Evolutionary conservation across 2,113 vertebrate genomes (phyloP), one percentile per base, ranked within the genome.

Genomic region (Gambusia holbrooki): DNA sequence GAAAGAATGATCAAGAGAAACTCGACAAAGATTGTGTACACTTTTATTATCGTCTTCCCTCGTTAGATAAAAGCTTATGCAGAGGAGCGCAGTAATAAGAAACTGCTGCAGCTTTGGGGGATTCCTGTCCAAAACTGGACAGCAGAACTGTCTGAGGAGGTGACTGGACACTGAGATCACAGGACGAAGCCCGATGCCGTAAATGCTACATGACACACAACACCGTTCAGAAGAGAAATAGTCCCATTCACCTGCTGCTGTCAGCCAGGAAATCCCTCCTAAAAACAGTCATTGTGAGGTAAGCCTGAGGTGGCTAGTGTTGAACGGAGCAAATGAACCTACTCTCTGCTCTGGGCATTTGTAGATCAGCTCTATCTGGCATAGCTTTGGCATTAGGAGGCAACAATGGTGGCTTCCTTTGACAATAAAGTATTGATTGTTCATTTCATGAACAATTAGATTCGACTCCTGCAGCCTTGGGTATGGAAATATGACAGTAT

Each of bases 301-400:
- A 91, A 92, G 88, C 90, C 84, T 84, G 79, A 82, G 85, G 88
- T 87, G 87, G 91, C 90, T 88, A 90, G 90, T 89, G 87, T 87
- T 85, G 87, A 77, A 89, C 89, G 87, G 84, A 87, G 87, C 85
- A 80, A 86, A 88, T 75, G 75, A 88, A 88, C 77, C 67, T 80
- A 79, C 89, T 85, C 68, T 19, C 45, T 42, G n/a, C 42, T 71
- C 73, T 79, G 83, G 68, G 37, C 35, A 63, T 77, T 78, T 86
- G 65, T 80, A 77, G 77, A 71, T 78, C 83, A 85, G 84, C 71
- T 51, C 63, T 37, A 66, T 64, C 35, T 90, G 90, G 91, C 89
- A 88, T 84, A 91, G 88, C 94, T 94, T 94, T 94, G 94, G 94
- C 94, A 91, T 93, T 69, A 87, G 80, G 89, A 92, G 91, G 89